Conservation (phyloP, 2,888 invertebrate genomes). For the Eudasyphora cyanicolor region DNA sequence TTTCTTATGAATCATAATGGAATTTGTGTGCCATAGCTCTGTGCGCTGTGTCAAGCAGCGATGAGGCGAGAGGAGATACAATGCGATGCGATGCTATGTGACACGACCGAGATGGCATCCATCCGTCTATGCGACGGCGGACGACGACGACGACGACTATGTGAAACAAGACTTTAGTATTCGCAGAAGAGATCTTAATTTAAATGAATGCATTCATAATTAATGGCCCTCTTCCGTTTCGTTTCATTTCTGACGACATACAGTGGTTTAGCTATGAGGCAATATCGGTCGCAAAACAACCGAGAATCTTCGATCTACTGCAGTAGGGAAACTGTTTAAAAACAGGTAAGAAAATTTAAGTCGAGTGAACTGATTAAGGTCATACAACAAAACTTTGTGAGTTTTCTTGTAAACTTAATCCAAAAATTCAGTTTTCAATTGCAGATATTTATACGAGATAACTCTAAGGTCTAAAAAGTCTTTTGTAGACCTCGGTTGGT, state of each 20-base stretch:
- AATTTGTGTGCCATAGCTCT: constrained; percentile 16
- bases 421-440: too few species aligned
- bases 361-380: too few species aligned
- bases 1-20: constrained; percentile 35
- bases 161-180: background rate
- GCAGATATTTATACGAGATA: too few species aligned
- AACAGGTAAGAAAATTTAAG: too few species aligned
- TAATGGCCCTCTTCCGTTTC: constrained; percentile 29
- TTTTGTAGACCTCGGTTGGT: too few species aligned
- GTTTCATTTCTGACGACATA: too few species aligned
- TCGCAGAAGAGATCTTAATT: constrained; percentile 30
- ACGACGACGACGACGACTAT: background rate
- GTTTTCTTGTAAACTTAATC: too few species aligned
- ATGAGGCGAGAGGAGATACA: background rate
- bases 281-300: background rate
- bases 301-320: too few species aligned
- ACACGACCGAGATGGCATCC: background rate
- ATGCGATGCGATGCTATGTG: background rate
- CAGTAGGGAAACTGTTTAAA: too few species aligned
- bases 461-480: too few species aligned
- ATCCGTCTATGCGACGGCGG: background rate
- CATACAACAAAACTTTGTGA: too few species aligned
- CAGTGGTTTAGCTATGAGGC: too few species aligned
- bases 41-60: background rate
- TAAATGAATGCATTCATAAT: constrained; percentile 37